Conservation (phyloP, 2,797 vertebrate species). For the Ciconia nigra region DNA sequence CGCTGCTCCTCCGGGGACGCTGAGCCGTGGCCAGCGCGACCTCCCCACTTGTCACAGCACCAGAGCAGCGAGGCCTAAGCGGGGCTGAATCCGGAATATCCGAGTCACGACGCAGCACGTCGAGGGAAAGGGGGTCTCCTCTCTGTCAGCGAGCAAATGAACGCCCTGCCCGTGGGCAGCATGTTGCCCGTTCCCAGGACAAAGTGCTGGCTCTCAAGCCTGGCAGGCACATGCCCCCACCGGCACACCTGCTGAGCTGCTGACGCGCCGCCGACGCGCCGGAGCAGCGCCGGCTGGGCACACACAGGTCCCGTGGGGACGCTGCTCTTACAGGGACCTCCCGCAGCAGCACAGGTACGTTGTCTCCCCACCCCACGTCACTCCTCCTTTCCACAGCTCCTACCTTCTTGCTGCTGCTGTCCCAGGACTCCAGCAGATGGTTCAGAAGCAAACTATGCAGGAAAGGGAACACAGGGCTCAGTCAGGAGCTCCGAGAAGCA, state of each 20-base stretch:
- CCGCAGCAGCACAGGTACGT: rapidly evolving
- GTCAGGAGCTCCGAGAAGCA: not conserved
- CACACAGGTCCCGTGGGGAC: rapidly evolving
- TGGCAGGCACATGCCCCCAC: too few relatives aligned
- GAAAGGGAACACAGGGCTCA: not conserved
- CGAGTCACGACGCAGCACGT: not conserved
- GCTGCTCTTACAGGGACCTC: not conserved
- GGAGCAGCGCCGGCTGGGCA: rapidly evolving
- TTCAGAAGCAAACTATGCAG: slow-evolving; percentile 85
- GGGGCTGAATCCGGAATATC: not conserved
- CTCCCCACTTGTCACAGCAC: not conserved
- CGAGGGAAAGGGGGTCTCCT: not conserved
- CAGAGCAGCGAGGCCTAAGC: not conserved
- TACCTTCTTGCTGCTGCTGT: slow-evolving; percentile 85
- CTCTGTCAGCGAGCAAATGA: not conserved
- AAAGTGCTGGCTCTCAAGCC: not conserved
- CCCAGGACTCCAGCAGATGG: slow-evolving; percentile 86
- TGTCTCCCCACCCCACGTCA: rapidly evolving
- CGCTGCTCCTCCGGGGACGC: not conserved
- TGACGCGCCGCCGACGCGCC: not conserved
- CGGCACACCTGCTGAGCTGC: not conserved
- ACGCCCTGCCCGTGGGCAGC: not conserved
- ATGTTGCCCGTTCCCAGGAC: not conserved
- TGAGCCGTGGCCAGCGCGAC: not conserved
- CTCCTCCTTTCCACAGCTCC: not conserved